Evolutionary conservation across 53 echinoderm and acorn worm species (phyloP), one percentile per base, ranked within the genome.

Genomic region (Astropecten irregularis): DNA sequence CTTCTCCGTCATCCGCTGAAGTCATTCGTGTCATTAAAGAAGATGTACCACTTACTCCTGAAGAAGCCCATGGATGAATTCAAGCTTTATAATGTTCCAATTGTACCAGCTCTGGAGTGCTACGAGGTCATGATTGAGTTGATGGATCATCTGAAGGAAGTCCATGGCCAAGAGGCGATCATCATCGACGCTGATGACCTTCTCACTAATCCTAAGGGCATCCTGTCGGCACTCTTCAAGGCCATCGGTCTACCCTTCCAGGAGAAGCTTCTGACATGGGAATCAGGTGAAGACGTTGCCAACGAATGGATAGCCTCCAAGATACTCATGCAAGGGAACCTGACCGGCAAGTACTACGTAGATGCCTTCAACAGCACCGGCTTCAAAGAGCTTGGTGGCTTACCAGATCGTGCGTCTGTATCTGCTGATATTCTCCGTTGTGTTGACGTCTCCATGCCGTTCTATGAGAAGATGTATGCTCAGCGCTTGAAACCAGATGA

Each of bases 131-230:
- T 69, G 18, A 38, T 2, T 31, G 40, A 55, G 0, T 54, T 83
- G 53, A 10, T 67, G 53, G 68, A 83, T 15, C 15, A 83, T 20
- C 50, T 83, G 28, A 51, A 40, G 31, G 57, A 55, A 30, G 19
- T 32, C 4, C 57, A 56, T 1, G 69, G 55, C 21, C 29, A 36
- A 53, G 69, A 68, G 42, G 19, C 83, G 35, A 67, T 69, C 54
- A 56, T 83, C 32, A 40, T 83, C 36, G 83, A 83, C 30, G 26
- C 68, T 9, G 82, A 82, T 66, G 82, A 82, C 36, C 82, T 82
- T 31, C 66, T 82, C 14, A 1, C 11, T 35, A 51, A 82, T n/a
- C 82, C 66, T n/a, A 51, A 48, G 11, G 67, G n/a, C 23, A 48
- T 81, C 53, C 52, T 82, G 18, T 50, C 66, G 37, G 34, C 64